These are phyloP conservation scores for Hemicordylus capensis DNA, from an alignment of 2,113 vertebrate species.

Conservation along the genomic window DNA sequence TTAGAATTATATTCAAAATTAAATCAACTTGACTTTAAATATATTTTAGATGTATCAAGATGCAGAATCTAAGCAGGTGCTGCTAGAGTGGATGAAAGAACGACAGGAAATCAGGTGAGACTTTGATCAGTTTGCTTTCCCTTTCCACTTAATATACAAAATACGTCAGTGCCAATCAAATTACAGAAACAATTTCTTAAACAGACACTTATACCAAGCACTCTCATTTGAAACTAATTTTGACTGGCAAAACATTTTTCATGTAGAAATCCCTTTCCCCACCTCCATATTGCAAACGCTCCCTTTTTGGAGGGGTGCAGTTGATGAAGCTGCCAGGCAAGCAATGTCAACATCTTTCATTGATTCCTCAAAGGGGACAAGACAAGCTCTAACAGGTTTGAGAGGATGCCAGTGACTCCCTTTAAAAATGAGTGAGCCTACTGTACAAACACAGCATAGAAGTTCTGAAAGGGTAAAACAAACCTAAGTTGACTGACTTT, in stretches of 20 bases:
- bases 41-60: constrained; percentile 79
- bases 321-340: background rate
- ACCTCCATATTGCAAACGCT: background rate
- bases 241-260: background rate
- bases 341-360: background rate
- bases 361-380: too few relatives aligned
- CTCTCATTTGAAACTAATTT: background rate
- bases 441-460: background rate
- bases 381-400: background rate
- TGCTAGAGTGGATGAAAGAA: constrained; percentile 83
- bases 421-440: background rate
- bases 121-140: background rate
- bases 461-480: background rate
- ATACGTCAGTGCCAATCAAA: too few relatives aligned
- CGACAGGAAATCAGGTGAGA: constrained; percentile 81
- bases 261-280: background rate
- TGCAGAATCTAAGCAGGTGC: constrained; percentile 77
- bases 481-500: background rate
- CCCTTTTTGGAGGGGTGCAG: background rate
- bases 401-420: background rate
- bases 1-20: background rate
- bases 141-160: too few relatives aligned
- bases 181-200: too few relatives aligned
- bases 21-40: background rate
- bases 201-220: too few relatives aligned